A percentile compares a stretch with the other conserved stretches of the same genome.
Evolutionary conservation across 2,888 invertebrate species (phyloP).

Genomic region (Drosophila sordidapex): DNA sequence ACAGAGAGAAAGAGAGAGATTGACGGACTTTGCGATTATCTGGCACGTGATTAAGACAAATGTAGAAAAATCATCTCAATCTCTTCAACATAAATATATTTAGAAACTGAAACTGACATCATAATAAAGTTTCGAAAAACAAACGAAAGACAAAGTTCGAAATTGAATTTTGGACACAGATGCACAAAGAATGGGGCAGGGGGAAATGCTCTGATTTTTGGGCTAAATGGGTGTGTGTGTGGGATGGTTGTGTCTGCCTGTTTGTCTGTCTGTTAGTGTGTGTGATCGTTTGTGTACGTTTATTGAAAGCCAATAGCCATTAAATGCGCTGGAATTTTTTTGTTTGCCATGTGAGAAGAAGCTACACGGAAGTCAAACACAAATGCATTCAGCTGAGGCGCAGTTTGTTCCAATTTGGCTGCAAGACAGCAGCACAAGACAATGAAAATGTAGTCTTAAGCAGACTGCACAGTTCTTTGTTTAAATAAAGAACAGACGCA

Average conservation of each 20-base stretch:
- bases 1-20: constrained; percentile 5
- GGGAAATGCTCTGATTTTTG: neutral
- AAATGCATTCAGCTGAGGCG: constrained; percentile 26
- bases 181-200: neutral
- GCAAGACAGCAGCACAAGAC: neutral
- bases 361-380: constrained; percentile 31
- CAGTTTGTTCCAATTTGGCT: constrained; percentile 17
- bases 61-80: constrained; percentile 41
- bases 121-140: constrained; percentile 47
- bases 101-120: constrained; percentile 61
- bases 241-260: neutral
- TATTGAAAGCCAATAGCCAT: constrained; percentile 41
- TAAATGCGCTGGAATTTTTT: constrained; percentile 32
- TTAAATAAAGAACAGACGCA: neutral
- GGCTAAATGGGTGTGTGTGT: constrained; percentile 8
- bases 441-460: neutral
- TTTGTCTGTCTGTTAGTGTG: neutral
- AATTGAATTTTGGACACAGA: constrained; percentile 51
- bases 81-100: constrained; percentile 40
- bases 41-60: constrained; percentile 43
- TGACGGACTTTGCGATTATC: constrained; percentile 26
- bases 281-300: constrained; percentile 8
- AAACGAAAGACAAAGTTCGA: constrained; percentile 33
- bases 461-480: neutral
- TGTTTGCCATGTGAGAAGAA: constrained; percentile 15